phyloP scores from a whole-genome alignment of 2,797 vertebrate genomes.

The Rhincodon typus region DNA sequence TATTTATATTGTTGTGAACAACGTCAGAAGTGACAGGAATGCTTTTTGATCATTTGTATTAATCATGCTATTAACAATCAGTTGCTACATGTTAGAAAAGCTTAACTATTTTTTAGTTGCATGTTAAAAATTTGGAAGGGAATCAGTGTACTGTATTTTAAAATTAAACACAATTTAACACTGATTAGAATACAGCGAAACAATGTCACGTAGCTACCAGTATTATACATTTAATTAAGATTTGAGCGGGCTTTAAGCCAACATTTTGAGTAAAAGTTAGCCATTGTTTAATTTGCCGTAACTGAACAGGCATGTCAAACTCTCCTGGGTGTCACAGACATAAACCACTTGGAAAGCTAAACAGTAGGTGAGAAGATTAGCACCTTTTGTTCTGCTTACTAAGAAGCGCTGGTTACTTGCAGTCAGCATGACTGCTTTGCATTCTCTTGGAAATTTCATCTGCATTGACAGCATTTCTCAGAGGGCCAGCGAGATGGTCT shows the following conservation, averaged over 20 bases:
- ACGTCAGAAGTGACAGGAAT: neutral
- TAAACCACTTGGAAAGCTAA: neutral
- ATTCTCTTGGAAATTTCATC: neutral
- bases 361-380: neutral
- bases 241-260: neutral
- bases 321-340: neutral
- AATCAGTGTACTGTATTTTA: neutral
- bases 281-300: neutral
- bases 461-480: neutral
- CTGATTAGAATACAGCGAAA: neutral
- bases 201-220: neutral
- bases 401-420: neutral
- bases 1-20: neutral
- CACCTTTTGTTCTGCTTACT: slow-evolving; percentile 16
- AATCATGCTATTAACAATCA: neutral
- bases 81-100: neutral
- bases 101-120: neutral
- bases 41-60: neutral
- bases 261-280: neutral
- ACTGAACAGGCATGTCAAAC: neutral
- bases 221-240: neutral
- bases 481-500: neutral
- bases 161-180: neutral
- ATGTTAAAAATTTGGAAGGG: neutral
- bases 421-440: neutral